Base-by-base conservation (phyloP, 1,140 invertebrate species). In the Procambarus clarkii region DNA sequence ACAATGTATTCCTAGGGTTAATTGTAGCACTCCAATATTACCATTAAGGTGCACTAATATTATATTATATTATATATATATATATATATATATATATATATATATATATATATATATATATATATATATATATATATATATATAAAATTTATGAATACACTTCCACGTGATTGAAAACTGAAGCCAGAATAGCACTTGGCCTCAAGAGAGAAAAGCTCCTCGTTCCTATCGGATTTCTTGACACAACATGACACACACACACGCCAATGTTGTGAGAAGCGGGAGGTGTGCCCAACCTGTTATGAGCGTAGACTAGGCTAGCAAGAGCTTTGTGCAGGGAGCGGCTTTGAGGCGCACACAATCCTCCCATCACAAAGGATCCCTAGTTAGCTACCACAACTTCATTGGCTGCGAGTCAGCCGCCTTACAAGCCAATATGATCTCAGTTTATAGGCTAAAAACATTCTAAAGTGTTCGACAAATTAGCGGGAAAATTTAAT, bases 241-340 rank as follows among this genome's bases (percentile, higher is more conserved):
- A 18, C 60, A 15, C 3, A 15, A 64, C 3, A 15, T 13, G 3
- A 64, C 60, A 64, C 11, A 64, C 60, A 64, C 18, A 3, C 11
- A 64, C 15, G 18, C 60, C 9, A 11, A 18, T 64, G 18, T 64
- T 64, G 54, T 58, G 7, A 34, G 2, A 34, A 71, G 69, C 2
- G n/a, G 69, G 21, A 71, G 24, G n/a, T 5, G n/a, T 34, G 69
- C 64, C 3, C 4, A 71, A 71, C 69, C 69, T 71, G 69, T 71
- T 71, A 71, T 34, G 69, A 7, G 60, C 9, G 69, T 71, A 2
- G n/a, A 71, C 69, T 18, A 71, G 24, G 69, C n/a, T 18, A 24
- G 69, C n/a, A 21, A n/a, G 69, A 71, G 69, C 69, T 71, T 71
- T 71, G 69, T 71, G 69, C n/a, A 24, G 69, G 69, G 69, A 69